Conservation (phyloP, 2,888 invertebrate species). For the Aromia moschata region DNA sequence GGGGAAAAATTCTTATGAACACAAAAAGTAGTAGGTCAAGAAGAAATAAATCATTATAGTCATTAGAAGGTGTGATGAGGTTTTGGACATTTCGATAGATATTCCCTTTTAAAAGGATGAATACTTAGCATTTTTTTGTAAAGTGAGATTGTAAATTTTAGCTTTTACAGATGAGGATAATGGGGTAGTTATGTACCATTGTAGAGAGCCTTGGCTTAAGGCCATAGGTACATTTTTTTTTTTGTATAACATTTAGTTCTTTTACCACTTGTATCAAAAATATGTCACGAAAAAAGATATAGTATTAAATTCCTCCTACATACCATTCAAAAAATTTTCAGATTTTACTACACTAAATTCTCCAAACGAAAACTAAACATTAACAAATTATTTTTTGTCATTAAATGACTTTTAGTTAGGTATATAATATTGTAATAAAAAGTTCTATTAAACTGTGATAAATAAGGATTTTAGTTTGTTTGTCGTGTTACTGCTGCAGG, state of each 20-base stretch:
- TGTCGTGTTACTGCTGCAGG: constrained; percentile 63
- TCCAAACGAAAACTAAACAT: constrained; percentile 31
- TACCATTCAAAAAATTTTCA: constrained; percentile 48
- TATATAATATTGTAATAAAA: constrained; percentile 60
- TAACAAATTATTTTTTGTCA: constrained; percentile 60
- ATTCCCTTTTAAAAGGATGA: too few species aligned
- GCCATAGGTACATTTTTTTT: constrained; percentile 25
- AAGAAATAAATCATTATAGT: too few species aligned
- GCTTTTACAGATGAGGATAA: constrained; percentile 32
- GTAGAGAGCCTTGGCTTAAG: constrained; percentile 35
- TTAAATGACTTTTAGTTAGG: constrained; percentile 61
- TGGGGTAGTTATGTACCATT: constrained; percentile 53
- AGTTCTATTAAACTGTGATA: constrained; percentile 61
- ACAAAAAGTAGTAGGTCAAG: too few species aligned
- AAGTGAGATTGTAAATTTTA: too few species aligned
- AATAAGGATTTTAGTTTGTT: constrained; percentile 55
- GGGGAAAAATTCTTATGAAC: too few species aligned
- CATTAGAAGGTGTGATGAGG: too few species aligned
- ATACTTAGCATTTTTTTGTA: too few species aligned
- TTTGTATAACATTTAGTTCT: constrained; percentile 19
- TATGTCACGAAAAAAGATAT: constrained; percentile 49
- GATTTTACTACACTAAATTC: constrained; percentile 44
- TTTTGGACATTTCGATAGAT: too few species aligned
- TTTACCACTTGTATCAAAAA: constrained; percentile 25
- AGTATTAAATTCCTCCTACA: constrained; percentile 47